Percentiles rank a stretch among this genome's conserved stretches.
phyloP scores from a whole-genome alignment of 2,113 vertebrate genomes.

The Mobula hypostoma region DNA sequence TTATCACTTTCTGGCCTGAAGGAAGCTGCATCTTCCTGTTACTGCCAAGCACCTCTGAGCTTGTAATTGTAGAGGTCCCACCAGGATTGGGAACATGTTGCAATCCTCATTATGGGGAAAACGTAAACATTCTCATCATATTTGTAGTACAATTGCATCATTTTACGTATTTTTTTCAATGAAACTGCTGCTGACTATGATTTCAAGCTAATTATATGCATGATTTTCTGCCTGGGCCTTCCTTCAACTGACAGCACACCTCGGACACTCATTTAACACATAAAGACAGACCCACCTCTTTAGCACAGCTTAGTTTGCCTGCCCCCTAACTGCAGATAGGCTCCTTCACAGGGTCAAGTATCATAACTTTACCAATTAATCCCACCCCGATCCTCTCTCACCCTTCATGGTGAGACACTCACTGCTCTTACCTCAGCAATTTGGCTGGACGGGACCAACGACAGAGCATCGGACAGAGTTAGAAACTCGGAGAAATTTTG shows the following conservation, averaged over 20 bases:
- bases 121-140: neutral
- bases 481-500: constrained; percentile 35
- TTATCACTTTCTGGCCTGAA: too few relatives aligned
- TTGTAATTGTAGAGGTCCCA: too few relatives aligned
- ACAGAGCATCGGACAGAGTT: constrained; percentile 28
- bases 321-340: neutral
- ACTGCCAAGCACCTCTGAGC: too few relatives aligned
- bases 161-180: neutral
- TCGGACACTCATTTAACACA: neutral
- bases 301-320: neutral
- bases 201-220: neutral
- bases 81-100: too few relatives aligned
- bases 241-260: neutral
- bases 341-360: neutral
- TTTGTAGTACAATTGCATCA: neutral
- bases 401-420: neutral
- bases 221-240: neutral
- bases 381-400: neutral
- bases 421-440: constrained; percentile 26
- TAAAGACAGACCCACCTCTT: neutral
- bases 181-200: neutral
- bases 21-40: too few relatives aligned
- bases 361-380: neutral
- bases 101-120: too few relatives aligned
- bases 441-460: constrained; percentile 34